Conservation (phyloP, 1,140 invertebrate genomes). For the Sitobion miscanthi region DNA sequence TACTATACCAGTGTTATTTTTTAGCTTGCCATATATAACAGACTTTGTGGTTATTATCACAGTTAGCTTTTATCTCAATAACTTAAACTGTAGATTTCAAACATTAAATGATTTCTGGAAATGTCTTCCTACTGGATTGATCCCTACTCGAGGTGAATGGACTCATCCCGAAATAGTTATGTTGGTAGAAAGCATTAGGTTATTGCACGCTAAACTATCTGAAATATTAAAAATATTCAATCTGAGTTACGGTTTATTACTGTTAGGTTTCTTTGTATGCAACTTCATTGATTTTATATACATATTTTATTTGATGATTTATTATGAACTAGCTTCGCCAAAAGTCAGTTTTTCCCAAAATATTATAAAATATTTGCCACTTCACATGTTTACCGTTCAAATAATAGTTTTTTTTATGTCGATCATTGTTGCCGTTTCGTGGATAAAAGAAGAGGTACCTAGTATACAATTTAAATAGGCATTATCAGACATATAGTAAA, state of each 20-base stretch:
- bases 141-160: neutral
- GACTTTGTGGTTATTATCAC: neutral
- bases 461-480: neutral
- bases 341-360: neutral
- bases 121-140: neutral
- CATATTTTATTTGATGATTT: neutral
- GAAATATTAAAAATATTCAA: neutral
- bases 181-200: neutral
- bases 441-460: neutral
- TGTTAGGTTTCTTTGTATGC: neutral
- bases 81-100: neutral
- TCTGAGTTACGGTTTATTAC: neutral
- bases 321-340: neutral
- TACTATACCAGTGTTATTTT: neutral
- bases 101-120: neutral
- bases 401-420: neutral
- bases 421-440: neutral
- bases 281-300: neutral
- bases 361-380: neutral
- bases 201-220: neutral
- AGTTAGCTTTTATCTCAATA: neutral
- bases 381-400: neutral
- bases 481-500: neutral
- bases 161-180: neutral
- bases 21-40: neutral